Evolutionary conservation across 2,113 vertebrate genomes (phyloP).

Genomic region (Gallinago jamesoni): DNA sequence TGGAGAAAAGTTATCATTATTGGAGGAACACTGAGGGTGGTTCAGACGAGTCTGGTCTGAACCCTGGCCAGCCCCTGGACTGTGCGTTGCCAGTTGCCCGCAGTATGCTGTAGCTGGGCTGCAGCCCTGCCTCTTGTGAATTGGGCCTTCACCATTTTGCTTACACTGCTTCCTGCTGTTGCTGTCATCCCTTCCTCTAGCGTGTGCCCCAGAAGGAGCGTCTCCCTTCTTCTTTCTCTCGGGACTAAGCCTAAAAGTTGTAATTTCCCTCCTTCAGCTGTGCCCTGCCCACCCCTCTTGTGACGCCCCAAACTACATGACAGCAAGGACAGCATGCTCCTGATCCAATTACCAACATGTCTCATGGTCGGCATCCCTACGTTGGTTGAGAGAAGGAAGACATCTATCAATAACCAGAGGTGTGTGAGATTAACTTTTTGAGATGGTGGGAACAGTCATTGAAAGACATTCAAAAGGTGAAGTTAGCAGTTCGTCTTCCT

Average conservation of each 20-base stretch:
- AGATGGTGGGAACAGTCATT: background rate
- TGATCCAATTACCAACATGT: background rate
- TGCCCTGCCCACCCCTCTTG: background rate
- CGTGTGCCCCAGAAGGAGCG: background rate
- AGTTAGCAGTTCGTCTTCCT: background rate
- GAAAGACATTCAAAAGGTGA: background rate
- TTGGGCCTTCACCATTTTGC: background rate
- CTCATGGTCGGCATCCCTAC: background rate
- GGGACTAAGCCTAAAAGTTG: background rate
- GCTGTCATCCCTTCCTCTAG: background rate
- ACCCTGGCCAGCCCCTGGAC: background rate
- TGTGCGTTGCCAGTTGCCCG: background rate
- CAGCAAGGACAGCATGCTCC: background rate
- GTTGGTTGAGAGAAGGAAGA: background rate
- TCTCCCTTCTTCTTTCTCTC: background rate
- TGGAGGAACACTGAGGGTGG: background rate
- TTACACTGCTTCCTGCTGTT: background rate
- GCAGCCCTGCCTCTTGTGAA: background rate
- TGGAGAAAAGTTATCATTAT: background rate
- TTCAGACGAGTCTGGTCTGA: background rate
- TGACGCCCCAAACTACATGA: accelerated
- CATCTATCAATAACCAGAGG: background rate
- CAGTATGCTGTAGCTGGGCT: background rate
- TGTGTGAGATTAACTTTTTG: background rate
- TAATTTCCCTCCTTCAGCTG: background rate